Conservation (phyloP, 1,140 invertebrate species). For the Drosophila yakuba region DNA sequence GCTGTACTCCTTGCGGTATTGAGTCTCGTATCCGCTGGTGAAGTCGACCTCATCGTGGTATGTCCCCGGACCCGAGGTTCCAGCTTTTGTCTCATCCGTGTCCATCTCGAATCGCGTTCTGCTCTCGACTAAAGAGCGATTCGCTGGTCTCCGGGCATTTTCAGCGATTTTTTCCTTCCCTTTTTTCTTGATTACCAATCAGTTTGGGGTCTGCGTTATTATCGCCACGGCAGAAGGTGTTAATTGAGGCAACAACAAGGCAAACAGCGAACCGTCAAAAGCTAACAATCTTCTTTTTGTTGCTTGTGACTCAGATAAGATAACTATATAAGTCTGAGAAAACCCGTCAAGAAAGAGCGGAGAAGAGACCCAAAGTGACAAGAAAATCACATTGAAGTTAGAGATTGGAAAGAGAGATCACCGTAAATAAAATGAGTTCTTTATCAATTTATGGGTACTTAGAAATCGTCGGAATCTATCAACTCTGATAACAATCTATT, state of each 20-base stretch:
- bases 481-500: constrained; percentile 6
- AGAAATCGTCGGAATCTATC: constrained; percentile 1
- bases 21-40: constrained; percentile 78
- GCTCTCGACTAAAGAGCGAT: constrained; percentile 50
- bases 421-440: constrained; percentile 25
- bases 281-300: constrained; percentile 44
- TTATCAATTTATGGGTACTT: constrained; percentile 42
- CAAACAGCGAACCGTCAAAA: constrained; percentile 24
- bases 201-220: constrained; percentile 67
- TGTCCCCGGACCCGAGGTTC: constrained; percentile 17
- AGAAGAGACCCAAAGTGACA: constrained; percentile 35
- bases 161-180: constrained; percentile 9
- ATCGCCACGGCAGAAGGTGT: constrained; percentile 73
- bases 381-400: constrained; percentile 38
- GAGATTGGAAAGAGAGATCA: constrained; percentile 19
- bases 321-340: constrained; percentile 19
- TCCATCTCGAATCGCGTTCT: constrained; percentile 64
- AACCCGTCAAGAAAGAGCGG: constrained; percentile 29
- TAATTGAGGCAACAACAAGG: constrained; percentile 68
- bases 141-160: constrained; percentile 6
- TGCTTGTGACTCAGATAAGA: constrained; percentile 56
- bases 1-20: constrained; percentile 76
- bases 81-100: constrained; percentile 59
- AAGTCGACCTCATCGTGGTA: constrained; percentile 73
- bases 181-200: constrained; percentile 53